These are phyloP conservation scores for Channa argus DNA, from an alignment of 2,113 vertebrate species.

Conservation along the genomic window DNA sequence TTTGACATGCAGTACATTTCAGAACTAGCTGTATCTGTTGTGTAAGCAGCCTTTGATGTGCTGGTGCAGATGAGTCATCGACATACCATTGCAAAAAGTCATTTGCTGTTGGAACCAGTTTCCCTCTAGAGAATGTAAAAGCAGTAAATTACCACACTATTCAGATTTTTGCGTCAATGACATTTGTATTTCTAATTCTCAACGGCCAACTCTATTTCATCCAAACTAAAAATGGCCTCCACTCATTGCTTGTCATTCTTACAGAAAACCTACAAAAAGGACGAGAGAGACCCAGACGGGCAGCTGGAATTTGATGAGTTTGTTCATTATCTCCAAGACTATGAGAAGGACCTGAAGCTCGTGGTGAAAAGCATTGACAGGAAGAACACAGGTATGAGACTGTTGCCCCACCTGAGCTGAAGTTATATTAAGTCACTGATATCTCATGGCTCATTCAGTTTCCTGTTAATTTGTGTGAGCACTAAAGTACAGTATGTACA, in stretches of 20 bases:
- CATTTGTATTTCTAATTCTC: rapidly evolving
- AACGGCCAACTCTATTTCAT: neutral
- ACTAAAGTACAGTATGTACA: neutral
- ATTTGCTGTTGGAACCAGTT: neutral
- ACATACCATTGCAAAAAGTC: neutral
- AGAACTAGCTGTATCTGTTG: conserved; percentile 11
- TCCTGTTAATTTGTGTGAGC: neutral
- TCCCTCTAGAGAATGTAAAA: neutral
- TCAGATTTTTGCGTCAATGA: neutral
- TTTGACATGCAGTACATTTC: neutral
- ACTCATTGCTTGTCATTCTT: neutral
- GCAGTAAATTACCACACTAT: neutral
- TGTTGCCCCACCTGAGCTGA: neutral
- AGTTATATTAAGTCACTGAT: neutral
- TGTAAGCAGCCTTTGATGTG: neutral
- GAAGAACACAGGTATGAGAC: conserved; percentile 89
- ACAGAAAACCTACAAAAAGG: conserved; percentile 91
- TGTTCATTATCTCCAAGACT: conserved; percentile 96
- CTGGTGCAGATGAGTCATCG: neutral
- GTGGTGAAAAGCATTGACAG: conserved; percentile 93
- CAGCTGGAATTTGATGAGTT: conserved; percentile 98
- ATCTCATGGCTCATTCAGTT: rapidly evolving
- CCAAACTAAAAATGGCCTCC: rapidly evolving
- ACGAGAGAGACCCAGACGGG: conserved; percentile 86
- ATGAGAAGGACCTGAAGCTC: conserved; percentile 95